phyloP scores from a whole-genome alignment of 2,888 invertebrate genomes.

The Epinotia demarniana region DNA sequence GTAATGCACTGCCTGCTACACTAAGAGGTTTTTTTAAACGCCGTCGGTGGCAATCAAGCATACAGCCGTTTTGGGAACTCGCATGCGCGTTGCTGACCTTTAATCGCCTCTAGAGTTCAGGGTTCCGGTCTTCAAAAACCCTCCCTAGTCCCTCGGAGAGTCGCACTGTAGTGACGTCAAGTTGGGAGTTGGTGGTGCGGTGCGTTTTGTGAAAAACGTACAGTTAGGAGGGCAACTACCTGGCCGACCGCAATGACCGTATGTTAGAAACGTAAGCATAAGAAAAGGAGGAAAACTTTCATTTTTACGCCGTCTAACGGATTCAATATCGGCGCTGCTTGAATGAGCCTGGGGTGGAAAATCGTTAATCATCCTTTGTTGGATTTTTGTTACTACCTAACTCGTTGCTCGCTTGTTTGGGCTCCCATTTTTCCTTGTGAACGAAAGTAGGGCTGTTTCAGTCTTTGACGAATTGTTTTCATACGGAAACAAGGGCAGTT shows the following conservation, averaged over 20 bases:
- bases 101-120: too few relatives aligned
- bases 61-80: too few relatives aligned
- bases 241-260: conserved; percentile 54
- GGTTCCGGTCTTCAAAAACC: too few relatives aligned
- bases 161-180: too few relatives aligned
- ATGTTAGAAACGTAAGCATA: conserved; percentile 67
- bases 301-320: conserved; percentile 83
- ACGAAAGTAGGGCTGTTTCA: conserved; percentile 73
- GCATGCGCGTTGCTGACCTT: too few relatives aligned
- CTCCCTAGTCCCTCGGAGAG: too few relatives aligned
- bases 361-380: conserved; percentile 85
- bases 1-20: too few relatives aligned
- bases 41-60: too few relatives aligned
- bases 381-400: conserved; percentile 84
- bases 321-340: conserved; percentile 84
- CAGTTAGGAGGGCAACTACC: conserved; percentile 16
- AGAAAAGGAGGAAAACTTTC: conserved; percentile 79
- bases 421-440: conserved; percentile 80
- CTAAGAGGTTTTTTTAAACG: too few relatives aligned
- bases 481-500: conserved; percentile 66
- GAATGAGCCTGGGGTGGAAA: conserved; percentile 81
- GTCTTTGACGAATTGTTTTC: conserved; percentile 82
- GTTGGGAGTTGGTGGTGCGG: too few relatives aligned
- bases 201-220: background rate
- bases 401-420: conserved; percentile 84